Evolutionary conservation across 1,140 invertebrate species (phyloP).

Genomic region (Pseudomyrmex gracilis): DNA sequence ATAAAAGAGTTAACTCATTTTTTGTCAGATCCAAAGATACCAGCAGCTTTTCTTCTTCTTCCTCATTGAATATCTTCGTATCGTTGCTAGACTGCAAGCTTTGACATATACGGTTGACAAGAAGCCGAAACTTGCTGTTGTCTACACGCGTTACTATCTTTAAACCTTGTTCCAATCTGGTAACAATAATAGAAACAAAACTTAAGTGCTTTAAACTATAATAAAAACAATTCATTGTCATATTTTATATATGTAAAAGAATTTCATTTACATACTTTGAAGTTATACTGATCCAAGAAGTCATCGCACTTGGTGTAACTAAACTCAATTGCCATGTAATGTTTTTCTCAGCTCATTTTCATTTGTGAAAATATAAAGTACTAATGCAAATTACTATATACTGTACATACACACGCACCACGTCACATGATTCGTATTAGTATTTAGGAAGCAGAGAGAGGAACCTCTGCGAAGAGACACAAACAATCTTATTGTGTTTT

Average conservation of each 20-base stretch:
- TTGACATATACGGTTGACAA: slow-evolving; percentile 80
- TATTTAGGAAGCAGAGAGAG: too few species aligned
- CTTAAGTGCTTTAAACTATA: neutral
- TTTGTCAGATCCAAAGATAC: slow-evolving; percentile 78
- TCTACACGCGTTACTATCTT: slow-evolving; percentile 75
- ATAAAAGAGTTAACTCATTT: slow-evolving; percentile 72
- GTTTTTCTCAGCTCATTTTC: neutral
- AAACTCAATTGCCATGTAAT: neutral
- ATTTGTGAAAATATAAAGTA: neutral
- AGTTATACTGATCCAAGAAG: slow-evolving; percentile 45
- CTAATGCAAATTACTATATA: too few species aligned
- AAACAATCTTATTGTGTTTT: too few species aligned
- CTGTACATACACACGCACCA: too few species aligned
- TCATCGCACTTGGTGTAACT: neutral
- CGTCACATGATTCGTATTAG: too few species aligned
- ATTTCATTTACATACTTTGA: slow-evolving; percentile 24
- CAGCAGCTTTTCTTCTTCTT: slow-evolving; percentile 81
- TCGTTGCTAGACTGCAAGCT: slow-evolving; percentile 67
- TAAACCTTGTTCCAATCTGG: slow-evolving; percentile 76
- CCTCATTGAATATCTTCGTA: slow-evolving; percentile 77
- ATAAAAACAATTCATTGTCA: neutral
- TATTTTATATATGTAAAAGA: neutral
- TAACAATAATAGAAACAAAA: slow-evolving; percentile 7
- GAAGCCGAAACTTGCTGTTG: slow-evolving; percentile 79
- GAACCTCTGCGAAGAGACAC: too few species aligned